A percentile compares a stretch with the other conserved stretches of the same genome.
phyloP scores from a whole-genome alignment of 2,113 vertebrate genomes.

The Ochotona curzoniae region DNA sequence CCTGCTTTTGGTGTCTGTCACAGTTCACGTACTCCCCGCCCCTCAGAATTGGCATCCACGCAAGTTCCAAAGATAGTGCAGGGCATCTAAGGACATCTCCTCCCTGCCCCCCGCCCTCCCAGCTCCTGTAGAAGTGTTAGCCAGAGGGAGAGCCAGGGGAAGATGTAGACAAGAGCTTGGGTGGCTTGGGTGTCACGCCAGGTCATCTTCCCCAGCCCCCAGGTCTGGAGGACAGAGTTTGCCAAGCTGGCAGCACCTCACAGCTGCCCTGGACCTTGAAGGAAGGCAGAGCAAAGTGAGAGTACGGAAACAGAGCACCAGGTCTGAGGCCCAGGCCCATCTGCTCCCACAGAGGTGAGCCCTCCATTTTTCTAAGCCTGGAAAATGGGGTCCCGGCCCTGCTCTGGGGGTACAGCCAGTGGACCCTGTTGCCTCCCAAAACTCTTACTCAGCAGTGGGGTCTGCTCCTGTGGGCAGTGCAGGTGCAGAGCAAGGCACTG shows the following conservation, averaged over 20 bases:
- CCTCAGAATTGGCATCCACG: slow-evolving; percentile 32
- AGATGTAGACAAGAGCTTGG: background rate
- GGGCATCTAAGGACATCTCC: slow-evolving; percentile 71
- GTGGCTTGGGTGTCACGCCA: background rate
- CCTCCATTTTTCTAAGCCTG: background rate
- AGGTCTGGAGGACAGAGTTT: background rate
- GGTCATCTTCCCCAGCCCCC: background rate
- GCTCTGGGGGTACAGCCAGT: background rate
- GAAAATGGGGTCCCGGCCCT: background rate
- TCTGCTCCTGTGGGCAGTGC: background rate
- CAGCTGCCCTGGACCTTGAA: background rate
- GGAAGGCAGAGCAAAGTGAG: no score
- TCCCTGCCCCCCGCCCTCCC: background rate
- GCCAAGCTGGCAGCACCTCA: background rate
- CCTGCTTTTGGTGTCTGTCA: background rate
- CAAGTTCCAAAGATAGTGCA: slow-evolving; percentile 79
- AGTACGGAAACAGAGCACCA: no score
- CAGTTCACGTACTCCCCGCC: background rate
- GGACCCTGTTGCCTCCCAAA: background rate
- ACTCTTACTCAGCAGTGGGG: background rate
- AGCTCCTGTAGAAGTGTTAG: slow-evolving; percentile 30
- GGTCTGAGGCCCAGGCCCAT: no score
- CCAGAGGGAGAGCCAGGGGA: background rate
- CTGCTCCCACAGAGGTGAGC: no score
- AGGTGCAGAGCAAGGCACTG: slow-evolving; percentile 9